These are phyloP conservation scores for Tupiocoris notatus DNA, from an alignment of 2,888 invertebrate species.

Conservation along the genomic window DNA sequence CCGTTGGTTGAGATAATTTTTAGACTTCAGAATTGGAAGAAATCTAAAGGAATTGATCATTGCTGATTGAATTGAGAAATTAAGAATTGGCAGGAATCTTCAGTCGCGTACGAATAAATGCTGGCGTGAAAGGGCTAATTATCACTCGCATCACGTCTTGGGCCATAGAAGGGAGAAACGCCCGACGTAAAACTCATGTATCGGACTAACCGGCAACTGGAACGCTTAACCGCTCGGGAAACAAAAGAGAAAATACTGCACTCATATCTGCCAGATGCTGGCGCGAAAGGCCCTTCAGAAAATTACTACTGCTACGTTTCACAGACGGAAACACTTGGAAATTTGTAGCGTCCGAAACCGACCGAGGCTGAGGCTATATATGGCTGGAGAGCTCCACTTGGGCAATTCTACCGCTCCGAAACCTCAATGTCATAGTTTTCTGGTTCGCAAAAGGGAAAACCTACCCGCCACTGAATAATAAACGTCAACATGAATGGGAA, in stretches of 20 bases:
- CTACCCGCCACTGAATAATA: conserved; percentile 19
- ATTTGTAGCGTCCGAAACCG: background rate
- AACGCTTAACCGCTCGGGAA: background rate
- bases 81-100: no score
- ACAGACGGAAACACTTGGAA: background rate
- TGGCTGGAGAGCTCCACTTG: background rate
- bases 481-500: conserved; percentile 4
- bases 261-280: background rate
- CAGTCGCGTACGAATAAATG: no score
- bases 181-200: background rate
- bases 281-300: background rate
- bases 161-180: background rate
- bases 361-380: background rate
- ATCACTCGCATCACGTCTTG: background rate
- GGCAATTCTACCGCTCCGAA: background rate
- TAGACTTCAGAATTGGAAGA: no score
- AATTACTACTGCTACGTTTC: background rate
- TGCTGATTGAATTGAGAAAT: no score
- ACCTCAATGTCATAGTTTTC: conserved; percentile 7
- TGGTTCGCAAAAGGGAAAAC: background rate
- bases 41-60: no score
- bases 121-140: no score
- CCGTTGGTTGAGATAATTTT: no score
- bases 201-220: background rate
- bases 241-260: background rate